Conservation (phyloP, 2,888 invertebrate species). For the Stenchaetothrips biformis region DNA sequence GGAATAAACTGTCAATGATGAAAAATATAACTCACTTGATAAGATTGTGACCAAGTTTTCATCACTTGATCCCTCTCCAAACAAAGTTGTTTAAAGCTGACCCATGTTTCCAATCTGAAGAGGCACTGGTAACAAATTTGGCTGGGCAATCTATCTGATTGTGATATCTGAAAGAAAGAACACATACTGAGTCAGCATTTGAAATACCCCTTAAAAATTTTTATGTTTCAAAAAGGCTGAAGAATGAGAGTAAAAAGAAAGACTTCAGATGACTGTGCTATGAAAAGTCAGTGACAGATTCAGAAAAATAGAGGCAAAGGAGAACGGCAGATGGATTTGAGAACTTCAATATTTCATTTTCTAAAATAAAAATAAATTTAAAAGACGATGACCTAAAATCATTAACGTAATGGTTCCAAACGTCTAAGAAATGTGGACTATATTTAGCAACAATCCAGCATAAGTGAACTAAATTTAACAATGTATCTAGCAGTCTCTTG, state of each 20-base stretch:
- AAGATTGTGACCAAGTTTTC: conserved; percentile 14
- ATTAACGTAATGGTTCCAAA: too few relatives aligned
- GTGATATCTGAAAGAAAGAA: neutral
- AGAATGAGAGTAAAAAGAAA: neutral
- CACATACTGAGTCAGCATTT: neutral
- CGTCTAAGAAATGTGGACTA: too few relatives aligned
- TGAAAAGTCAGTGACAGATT: too few relatives aligned
- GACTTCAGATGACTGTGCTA: neutral
- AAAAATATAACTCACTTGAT: neutral
- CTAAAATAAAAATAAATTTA: too few relatives aligned
- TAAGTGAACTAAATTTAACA: too few relatives aligned
- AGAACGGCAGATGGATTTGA: too few relatives aligned
- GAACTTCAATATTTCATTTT: too few relatives aligned
- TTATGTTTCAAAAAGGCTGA: neutral
- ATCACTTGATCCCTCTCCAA: neutral
- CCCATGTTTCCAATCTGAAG: neutral
- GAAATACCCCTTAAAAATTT: neutral
- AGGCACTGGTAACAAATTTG: conserved; percentile 14
- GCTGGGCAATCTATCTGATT: neutral
- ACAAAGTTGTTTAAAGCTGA: conserved; percentile 12
- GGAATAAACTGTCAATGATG: neutral
- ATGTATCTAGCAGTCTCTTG: too few relatives aligned
- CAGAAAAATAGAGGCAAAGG: too few relatives aligned
- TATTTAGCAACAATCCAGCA: too few relatives aligned
- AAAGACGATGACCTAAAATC: too few relatives aligned